Evolutionary conservation across 2,888 invertebrate genomes (phyloP).

Genomic region (Cataglyphis altisquamis): DNA sequence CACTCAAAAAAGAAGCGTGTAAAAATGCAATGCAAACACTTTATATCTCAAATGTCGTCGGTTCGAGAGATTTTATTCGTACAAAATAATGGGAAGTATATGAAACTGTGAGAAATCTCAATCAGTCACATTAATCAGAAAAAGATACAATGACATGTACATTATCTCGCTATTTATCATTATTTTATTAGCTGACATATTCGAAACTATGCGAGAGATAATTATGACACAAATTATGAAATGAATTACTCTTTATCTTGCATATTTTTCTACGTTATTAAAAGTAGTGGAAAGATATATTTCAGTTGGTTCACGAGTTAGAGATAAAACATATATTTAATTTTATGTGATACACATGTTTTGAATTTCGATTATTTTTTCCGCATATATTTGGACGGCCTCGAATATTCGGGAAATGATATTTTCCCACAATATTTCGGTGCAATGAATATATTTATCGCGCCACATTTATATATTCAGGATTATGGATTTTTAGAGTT

Average conservation of each 20-base stretch:
- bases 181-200: neutral
- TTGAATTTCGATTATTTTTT: slow-evolving; percentile 32
- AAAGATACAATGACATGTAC: neutral
- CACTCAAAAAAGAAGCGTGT: slow-evolving; percentile 5
- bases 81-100: neutral
- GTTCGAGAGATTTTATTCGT: neutral
- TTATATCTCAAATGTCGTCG: slow-evolving; percentile 28
- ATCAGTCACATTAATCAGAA: neutral
- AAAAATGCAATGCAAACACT: slow-evolving; percentile 13
- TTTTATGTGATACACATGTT: neutral
- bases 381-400: neutral
- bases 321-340: neutral
- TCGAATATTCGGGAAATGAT: slow-evolving; percentile 25
- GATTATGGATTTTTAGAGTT: slow-evolving; percentile 25
- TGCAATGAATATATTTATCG: slow-evolving; percentile 25
- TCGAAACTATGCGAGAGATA: neutral
- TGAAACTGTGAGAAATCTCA: neutral
- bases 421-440: slow-evolving; percentile 36
- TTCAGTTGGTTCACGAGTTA: slow-evolving; percentile 4
- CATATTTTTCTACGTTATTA: neutral
- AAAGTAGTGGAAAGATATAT: slow-evolving; percentile 15
- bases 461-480: slow-evolving; percentile 12
- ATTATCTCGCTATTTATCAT: neutral
- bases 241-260: neutral
- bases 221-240: neutral